Percentiles rank a stretch among this genome's conserved stretches.
These are phyloP conservation scores for Euphonia xanthogaster DNA, from an alignment of 2,797 vertebrate genomes.

Conservation along the genomic window DNA sequence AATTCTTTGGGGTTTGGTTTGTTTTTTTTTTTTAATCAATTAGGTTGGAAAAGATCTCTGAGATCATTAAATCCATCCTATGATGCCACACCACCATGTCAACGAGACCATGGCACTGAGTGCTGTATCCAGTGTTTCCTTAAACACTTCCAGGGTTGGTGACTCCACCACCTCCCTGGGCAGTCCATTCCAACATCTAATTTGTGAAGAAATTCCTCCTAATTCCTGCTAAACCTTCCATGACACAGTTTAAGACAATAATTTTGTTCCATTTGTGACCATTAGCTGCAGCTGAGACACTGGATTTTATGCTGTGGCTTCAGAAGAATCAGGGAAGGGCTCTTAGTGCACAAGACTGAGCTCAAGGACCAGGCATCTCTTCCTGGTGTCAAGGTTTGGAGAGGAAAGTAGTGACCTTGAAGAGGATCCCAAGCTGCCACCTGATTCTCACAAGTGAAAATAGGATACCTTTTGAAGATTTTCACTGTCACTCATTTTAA, in stretches of 20 bases:
- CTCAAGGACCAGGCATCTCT: neutral
- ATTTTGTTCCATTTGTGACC: neutral
- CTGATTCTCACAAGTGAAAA: neutral
- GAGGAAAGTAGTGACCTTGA: neutral
- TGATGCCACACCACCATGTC: neutral
- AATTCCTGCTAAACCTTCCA: neutral
- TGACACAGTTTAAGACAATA: neutral
- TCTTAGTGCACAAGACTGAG: neutral
- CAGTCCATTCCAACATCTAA: neutral
- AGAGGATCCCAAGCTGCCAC: neutral
- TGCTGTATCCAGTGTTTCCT: neutral
- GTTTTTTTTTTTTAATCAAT: rapidly evolving
- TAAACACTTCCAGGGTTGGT: neutral
- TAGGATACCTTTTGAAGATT: neutral
- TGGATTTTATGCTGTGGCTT: neutral
- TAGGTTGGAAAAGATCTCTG: neutral
- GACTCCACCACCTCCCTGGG: no score
- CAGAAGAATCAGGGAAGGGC: neutral
- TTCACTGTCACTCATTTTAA: neutral
- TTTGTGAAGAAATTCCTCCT: neutral
- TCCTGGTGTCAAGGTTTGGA: neutral
- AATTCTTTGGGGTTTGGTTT: neutral
- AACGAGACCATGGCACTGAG: rapidly evolving
- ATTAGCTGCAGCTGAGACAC: neutral
- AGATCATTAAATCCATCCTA: neutral